Conservation (phyloP, 2,888 invertebrate species). For the Bruchidius siliquastri region DNA sequence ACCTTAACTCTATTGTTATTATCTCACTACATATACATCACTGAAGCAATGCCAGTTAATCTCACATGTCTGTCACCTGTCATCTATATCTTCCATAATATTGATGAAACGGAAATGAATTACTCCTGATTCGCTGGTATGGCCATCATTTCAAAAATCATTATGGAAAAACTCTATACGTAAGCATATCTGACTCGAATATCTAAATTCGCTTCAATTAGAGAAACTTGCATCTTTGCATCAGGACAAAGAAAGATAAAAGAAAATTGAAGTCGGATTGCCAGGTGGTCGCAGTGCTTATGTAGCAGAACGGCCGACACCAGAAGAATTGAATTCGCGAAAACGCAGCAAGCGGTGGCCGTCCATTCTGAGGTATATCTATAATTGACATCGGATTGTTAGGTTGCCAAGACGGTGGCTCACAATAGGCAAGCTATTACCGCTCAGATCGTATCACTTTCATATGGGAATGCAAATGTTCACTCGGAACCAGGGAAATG, state of each 20-base stretch:
- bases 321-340: background rate
- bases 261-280: background rate
- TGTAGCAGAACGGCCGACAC: background rate
- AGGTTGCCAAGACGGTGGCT: slow-evolving; percentile 18
- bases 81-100: too few species aligned
- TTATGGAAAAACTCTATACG: too few species aligned
- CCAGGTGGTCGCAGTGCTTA: background rate
- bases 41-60: too few species aligned
- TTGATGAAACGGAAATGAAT: too few species aligned
- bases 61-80: too few species aligned
- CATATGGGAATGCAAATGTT: slow-evolving; percentile 6
- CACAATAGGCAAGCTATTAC: slow-evolving; percentile 15
- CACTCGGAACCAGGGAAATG: background rate
- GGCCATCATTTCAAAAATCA: too few species aligned
- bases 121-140: too few species aligned
- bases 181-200: background rate
- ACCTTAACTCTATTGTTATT: too few species aligned
- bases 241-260: background rate
- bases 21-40: too few species aligned
- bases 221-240: background rate
- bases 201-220: background rate
- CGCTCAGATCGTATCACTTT: slow-evolving; percentile 11
- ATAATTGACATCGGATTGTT: slow-evolving; percentile 27
- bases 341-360: background rate
- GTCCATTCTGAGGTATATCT: slow-evolving; percentile 16